Evolutionary conservation across 2,113 vertebrate genomes (phyloP), one percentile per base, ranked within the genome.

Genomic region (Platichthys stellatus): DNA sequence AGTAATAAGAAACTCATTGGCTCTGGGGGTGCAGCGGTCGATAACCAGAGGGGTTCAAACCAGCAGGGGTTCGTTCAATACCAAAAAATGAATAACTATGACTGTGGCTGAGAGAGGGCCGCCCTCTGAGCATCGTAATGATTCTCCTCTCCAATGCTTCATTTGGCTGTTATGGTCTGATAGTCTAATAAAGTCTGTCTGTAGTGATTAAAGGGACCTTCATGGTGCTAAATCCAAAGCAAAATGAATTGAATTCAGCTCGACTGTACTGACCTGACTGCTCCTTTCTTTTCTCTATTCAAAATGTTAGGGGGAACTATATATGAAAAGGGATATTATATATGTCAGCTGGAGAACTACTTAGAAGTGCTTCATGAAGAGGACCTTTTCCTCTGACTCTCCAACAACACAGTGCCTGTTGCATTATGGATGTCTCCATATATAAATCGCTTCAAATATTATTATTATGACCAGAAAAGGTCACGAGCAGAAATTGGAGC

Each of bases 151-250:
- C 72, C 54, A 63, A 80, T 61, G 69, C 72, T 86, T 78, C 77
- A 85, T 63, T 83, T 72, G 63, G 63, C 85, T 80, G 78, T 82
- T 81, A 59, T 80, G 74, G 77, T 81, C 80, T 87, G 71, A 86
- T 78, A 79, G 77, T 69, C 83, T 86, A 78, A 88, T 88, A 80
- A 84, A 82, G 71, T 24, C 76, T 82, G 83, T 82, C 80, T 83
- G 72, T 74, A 61, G 51, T 78, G 62, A 85, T 87, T 79, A 81
- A 31, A 54, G 70, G 15, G n/a, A n/a, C 57, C 59, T 88, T 85
- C 74, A 74, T 70, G 63, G 67, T 66, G 53, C 72, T 81, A 68
- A 82, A 80, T 78, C 47, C 54, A 75, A 79, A 69, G 24, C 38
- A 49, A 78, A 78, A 86, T 82, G 59, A 82, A 76, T 43, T 75